Evolutionary conservation across 1,140 invertebrate species (phyloP).

Genomic region (Dysdera silvatica): DNA sequence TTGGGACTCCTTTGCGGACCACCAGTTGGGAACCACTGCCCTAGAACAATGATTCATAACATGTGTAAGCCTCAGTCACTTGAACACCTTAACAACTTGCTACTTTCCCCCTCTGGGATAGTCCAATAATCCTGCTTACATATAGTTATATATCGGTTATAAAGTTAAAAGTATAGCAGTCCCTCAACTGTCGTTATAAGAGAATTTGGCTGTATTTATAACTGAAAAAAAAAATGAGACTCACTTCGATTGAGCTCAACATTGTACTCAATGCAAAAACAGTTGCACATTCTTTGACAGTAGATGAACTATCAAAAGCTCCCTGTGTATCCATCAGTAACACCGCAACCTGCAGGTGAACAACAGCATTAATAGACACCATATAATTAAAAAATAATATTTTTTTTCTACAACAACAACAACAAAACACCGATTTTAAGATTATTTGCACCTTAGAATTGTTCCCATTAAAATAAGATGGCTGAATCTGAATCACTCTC

Average conservation of each 20-base stretch:
- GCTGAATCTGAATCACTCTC: neutral
- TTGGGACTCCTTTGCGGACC: too few relatives aligned
- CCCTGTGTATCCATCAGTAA: constrained; percentile 95
- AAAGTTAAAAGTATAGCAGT: neutral
- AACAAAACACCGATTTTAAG: neutral
- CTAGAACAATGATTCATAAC: too few relatives aligned
- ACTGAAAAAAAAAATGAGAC: neutral
- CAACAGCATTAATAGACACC: too few relatives aligned
- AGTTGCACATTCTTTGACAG: constrained; percentile 90
- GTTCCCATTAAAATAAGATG: neutral
- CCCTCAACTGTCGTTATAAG: neutral
- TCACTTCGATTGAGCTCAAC: constrained; percentile 50
- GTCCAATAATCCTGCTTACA: neutral
- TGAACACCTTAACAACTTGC: too few relatives aligned
- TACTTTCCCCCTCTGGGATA: too few relatives aligned
- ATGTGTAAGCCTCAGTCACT: too few relatives aligned
- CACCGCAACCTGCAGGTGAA: constrained; percentile 63
- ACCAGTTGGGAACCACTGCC: too few relatives aligned
- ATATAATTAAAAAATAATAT: too few relatives aligned
- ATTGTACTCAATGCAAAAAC: constrained; percentile 71
- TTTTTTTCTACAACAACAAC: too few relatives aligned
- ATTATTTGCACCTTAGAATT: neutral
- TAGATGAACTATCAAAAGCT: constrained; percentile 92
- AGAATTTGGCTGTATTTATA: neutral
- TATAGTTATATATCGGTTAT: too few relatives aligned